These are phyloP conservation scores for Corythoichthys intestinalis DNA, from an alignment of 2,113 vertebrate species.

Conservation along the genomic window DNA sequence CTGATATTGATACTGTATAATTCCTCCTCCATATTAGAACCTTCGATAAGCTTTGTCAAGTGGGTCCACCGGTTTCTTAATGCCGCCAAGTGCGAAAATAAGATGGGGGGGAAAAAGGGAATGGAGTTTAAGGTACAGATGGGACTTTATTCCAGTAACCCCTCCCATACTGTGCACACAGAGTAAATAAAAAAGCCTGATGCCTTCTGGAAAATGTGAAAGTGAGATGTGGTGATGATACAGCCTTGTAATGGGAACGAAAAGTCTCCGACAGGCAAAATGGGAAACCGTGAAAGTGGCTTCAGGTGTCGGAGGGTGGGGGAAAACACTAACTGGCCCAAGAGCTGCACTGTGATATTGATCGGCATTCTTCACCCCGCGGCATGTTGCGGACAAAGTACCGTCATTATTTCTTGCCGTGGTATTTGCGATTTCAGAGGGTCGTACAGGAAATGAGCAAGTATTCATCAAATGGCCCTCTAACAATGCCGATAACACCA, in stretches of 20 bases:
- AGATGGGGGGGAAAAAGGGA: slow-evolving; percentile 20
- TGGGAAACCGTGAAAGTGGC: neutral
- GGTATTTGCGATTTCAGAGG: neutral
- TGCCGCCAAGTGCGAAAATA: slow-evolving; percentile 50
- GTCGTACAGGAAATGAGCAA: neutral
- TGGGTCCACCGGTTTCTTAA: slow-evolving; percentile 34
- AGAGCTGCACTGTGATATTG: slow-evolving; percentile 18
- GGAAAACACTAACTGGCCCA: slow-evolving; percentile 9
- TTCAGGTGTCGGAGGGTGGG: slow-evolving; percentile 9
- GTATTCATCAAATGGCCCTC: neutral
- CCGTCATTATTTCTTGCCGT: slow-evolving; percentile 18
- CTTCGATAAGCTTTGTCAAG: slow-evolving; percentile 36
- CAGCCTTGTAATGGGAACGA: slow-evolving; percentile 47
- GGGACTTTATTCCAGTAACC: slow-evolving; percentile 19
- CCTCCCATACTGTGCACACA: slow-evolving; percentile 5
- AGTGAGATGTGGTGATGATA: slow-evolving; percentile 48
- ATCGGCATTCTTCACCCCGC: slow-evolving; percentile 15
- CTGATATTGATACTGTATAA: neutral
- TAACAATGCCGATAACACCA: neutral
- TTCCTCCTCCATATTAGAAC: neutral
- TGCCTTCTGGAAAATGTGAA: slow-evolving; percentile 49
- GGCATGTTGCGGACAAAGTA: slow-evolving; percentile 27
- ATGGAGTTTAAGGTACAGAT: slow-evolving; percentile 35
- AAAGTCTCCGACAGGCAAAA: neutral
- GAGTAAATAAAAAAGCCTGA: slow-evolving; percentile 23